These are phyloP conservation scores for Dorcus parallelipipedus DNA, from an alignment of 2,888 invertebrate species.

Conservation along the genomic window DNA sequence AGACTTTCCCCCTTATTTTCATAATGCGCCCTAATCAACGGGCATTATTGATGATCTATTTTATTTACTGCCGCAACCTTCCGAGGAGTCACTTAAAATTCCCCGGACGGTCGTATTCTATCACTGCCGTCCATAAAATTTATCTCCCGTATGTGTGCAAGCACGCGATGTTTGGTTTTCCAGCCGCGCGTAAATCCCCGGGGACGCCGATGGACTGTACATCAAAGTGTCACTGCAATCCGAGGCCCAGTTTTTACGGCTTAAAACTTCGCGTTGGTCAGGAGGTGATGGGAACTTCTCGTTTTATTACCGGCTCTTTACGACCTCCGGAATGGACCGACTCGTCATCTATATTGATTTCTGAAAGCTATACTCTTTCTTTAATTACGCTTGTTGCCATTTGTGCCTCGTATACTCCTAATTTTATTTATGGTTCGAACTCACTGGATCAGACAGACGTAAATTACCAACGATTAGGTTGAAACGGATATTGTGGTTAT, in stretches of 20 bases:
- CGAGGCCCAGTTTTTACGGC: slow-evolving; percentile 35
- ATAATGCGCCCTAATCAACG: too few species aligned
- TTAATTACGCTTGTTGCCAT: too few species aligned
- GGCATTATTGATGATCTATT: slow-evolving; percentile 1
- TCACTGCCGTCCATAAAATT: slow-evolving; percentile 37
- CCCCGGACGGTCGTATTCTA: slow-evolving; percentile 38
- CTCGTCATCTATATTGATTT: background rate
- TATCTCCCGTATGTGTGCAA: slow-evolving; percentile 31
- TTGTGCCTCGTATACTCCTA: too few species aligned
- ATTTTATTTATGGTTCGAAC: too few species aligned
- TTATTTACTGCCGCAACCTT: slow-evolving; percentile 1
- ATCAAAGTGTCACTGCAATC: slow-evolving; percentile 37
- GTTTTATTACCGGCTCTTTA: slow-evolving; percentile 35
- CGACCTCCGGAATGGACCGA: slow-evolving; percentile 22
- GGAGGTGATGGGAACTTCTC: slow-evolving; percentile 6
- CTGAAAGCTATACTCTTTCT: too few species aligned
- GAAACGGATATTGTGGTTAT: too few species aligned
- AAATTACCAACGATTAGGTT: too few species aligned
- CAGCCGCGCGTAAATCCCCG: slow-evolving; percentile 29
- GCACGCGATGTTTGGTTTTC: slow-evolving; percentile 34
- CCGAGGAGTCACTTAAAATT: slow-evolving; percentile 34
- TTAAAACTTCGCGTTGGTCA: slow-evolving; percentile 33
- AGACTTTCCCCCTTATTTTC: too few species aligned
- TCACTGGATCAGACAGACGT: too few species aligned
- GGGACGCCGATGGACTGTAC: slow-evolving; percentile 30